Conservation (phyloP, 2,888 invertebrate species). For the Epinotia ramella region DNA sequence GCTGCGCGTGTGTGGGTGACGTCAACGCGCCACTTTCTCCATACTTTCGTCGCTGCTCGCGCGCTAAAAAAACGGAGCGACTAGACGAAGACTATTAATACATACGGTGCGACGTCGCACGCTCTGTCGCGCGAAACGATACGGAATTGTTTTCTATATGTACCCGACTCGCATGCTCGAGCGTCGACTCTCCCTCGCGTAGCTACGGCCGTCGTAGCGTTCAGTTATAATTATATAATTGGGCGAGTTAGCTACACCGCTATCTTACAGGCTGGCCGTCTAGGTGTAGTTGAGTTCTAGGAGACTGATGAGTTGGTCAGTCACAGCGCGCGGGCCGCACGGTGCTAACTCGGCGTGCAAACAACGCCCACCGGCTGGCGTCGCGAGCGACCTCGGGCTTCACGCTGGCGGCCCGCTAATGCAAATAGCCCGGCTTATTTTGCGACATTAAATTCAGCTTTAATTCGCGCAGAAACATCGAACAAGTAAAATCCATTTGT, state of each 20-base stretch:
- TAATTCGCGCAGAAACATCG: slow-evolving; percentile 70
- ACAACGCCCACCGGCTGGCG: slow-evolving; percentile 49
- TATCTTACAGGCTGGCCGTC: neutral
- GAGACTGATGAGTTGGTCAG: slow-evolving; percentile 9
- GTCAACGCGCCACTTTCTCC: slow-evolving; percentile 84
- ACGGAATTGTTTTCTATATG: slow-evolving; percentile 75
- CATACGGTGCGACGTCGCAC: slow-evolving; percentile 74
- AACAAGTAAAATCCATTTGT: slow-evolving; percentile 84
- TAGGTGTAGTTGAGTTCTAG: slow-evolving; percentile 10
- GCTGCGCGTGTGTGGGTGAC: slow-evolving; percentile 81
- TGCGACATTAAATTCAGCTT: slow-evolving; percentile 63
- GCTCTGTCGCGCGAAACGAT: slow-evolving; percentile 76
- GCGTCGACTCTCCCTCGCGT: slow-evolving; percentile 60
- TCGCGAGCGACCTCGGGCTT: neutral
- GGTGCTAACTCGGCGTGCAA: slow-evolving; percentile 60
- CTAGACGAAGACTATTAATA: slow-evolving; percentile 79
- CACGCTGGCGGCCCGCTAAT: slow-evolving; percentile 56
- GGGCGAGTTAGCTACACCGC: slow-evolving; percentile 8
- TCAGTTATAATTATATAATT: slow-evolving; percentile 28
- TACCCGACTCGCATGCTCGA: slow-evolving; percentile 61
- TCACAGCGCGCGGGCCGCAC: slow-evolving; percentile 46
- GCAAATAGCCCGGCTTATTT: slow-evolving; percentile 59
- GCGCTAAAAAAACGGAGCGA: slow-evolving; percentile 80
- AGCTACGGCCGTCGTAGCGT: slow-evolving; percentile 42
- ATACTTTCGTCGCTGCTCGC: slow-evolving; percentile 83